Percentiles rank a stretch among this genome's conserved stretches.
Conservation (phyloP, 2,113 vertebrate species). For the Sylvietta virens region DNA sequence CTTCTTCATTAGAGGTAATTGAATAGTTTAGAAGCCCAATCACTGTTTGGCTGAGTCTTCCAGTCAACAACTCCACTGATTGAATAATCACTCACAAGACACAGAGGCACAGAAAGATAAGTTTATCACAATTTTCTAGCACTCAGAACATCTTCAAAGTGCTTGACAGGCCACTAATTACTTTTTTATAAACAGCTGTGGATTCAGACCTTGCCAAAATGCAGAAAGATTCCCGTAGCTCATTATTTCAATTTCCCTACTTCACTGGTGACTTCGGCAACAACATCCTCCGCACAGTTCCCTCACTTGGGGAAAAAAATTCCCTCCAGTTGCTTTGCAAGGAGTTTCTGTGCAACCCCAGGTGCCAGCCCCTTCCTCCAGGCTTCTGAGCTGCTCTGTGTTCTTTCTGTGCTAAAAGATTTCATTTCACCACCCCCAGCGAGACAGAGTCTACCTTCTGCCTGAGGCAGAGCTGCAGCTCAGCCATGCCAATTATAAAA, state of each 20-base stretch:
- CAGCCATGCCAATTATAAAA: constrained; percentile 54
- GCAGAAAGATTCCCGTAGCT: background rate
- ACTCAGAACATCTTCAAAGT: constrained; percentile 5
- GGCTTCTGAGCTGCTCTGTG: background rate
- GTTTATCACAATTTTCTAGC: constrained; percentile 36
- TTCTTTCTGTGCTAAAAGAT: constrained; percentile 2
- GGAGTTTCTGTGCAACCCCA: background rate
- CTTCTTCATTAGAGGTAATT: constrained; percentile 48
- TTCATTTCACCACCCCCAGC: constrained; percentile 27
- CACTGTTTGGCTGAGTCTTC: constrained; percentile 28
- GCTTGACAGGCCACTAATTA: constrained; percentile 25
- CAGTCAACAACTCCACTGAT: background rate
- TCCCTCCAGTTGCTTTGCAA: background rate
- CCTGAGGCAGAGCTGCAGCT: constrained; percentile 38
- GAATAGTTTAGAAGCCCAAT: constrained; percentile 22
- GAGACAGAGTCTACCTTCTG: constrained; percentile 10
- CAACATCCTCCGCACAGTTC: background rate
- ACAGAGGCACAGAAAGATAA: background rate
- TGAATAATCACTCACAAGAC: background rate
- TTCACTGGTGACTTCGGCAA: background rate
- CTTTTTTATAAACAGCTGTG: constrained; percentile 3
- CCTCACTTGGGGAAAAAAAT: background rate
- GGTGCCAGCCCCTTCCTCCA: constrained; percentile 5
- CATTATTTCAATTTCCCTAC: background rate
- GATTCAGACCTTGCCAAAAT: background rate